phyloP scores from a whole-genome alignment of 2,797 vertebrate genomes.

The Orestias chungarensis region DNA sequence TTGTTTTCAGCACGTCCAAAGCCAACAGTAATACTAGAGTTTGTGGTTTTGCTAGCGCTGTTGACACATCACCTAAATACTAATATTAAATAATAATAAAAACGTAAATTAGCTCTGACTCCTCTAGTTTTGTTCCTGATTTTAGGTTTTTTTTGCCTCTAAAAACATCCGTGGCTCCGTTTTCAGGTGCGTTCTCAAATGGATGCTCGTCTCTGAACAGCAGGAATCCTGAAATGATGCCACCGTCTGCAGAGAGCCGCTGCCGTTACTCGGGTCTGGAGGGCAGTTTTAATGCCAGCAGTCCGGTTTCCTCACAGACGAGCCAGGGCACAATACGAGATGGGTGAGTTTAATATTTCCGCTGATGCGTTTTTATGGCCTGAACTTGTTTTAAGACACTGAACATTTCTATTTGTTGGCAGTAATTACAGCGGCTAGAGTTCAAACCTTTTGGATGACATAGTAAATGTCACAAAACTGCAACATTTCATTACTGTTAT shows the following conservation, averaged over 20 bases:
- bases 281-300: constrained; percentile 66
- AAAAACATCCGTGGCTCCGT: constrained; percentile 27
- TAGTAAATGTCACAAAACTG: constrained; percentile 5
- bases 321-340: constrained; percentile 76
- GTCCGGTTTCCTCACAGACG: constrained; percentile 76
- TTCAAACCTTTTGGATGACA: constrained; percentile 15
- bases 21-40: background rate
- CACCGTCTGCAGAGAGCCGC: constrained; percentile 73
- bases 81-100: background rate
- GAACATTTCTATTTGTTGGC: constrained; percentile 11
- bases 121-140: background rate
- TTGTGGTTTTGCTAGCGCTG: background rate
- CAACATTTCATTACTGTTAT: constrained; percentile 24
- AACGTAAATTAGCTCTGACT: background rate
- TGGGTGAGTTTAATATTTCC: constrained; percentile 75
- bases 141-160: background rate
- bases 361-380: background rate
- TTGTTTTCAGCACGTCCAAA: background rate
- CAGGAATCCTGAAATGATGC: constrained; percentile 73
- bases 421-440: background rate
- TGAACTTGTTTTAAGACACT: background rate
- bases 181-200: constrained; percentile 83
- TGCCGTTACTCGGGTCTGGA: constrained; percentile 81
- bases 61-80: background rate
- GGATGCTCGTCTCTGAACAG: constrained; percentile 73